Percentiles rank a stretch among this genome's conserved stretches.
phyloP scores from a whole-genome alignment of 2,888 invertebrate genomes.

The Proisotoma minuta region DNA sequence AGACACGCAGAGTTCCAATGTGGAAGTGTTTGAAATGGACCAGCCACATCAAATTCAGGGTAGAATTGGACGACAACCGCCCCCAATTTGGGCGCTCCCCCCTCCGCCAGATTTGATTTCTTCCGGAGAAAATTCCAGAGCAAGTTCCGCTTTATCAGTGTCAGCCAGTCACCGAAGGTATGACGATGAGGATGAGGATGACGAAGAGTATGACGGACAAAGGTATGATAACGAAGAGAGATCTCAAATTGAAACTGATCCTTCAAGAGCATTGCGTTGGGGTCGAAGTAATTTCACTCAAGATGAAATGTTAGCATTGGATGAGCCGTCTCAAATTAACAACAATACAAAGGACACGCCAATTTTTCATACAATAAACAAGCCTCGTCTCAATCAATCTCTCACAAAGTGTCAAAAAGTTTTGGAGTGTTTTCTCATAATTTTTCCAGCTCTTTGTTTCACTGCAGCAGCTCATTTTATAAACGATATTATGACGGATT shows the following conservation, averaged over 20 bases:
- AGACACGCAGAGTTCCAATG: no score
- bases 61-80: not conserved
- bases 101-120: not conserved
- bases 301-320: conserved; percentile 17
- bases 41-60: not conserved
- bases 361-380: not conserved
- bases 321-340: not conserved
- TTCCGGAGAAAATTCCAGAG: not conserved
- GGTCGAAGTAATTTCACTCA: conserved; percentile 19
- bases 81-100: not conserved
- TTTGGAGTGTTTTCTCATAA: conserved; percentile 13
- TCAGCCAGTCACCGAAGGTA: not conserved
- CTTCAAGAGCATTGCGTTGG: not conserved
- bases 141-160: not conserved
- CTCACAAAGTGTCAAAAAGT: conserved; percentile 15
- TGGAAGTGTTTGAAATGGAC: not conserved
- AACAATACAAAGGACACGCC: not conserved
- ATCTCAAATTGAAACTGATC: not conserved
- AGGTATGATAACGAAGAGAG: not conserved
- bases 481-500: conserved; percentile 15
- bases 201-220: not conserved
- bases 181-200: not conserved
- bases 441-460: conserved; percentile 20
- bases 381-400: no score
- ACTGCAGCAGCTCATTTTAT: conserved; percentile 23